A percentile compares a stretch with the other conserved stretches of the same genome.
Conservation (phyloP, 2,113 vertebrate genomes). For the Lichenostomus cassidix region DNA sequence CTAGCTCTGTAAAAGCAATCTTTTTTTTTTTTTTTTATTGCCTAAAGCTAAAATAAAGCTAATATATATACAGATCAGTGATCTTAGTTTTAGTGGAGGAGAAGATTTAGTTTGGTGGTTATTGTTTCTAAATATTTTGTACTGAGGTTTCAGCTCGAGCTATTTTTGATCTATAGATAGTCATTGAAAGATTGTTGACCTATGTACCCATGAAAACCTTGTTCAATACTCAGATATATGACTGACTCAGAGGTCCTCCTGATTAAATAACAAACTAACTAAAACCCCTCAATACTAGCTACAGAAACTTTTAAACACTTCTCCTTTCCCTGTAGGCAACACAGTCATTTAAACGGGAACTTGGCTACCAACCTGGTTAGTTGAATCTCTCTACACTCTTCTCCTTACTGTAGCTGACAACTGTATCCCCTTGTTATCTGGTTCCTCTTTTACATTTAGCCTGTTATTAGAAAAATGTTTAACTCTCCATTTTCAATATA, state of each 20-base stretch:
- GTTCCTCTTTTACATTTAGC: not conserved
- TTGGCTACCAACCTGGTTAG: not conserved
- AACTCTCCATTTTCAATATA: not conserved
- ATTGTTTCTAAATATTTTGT: not conserved
- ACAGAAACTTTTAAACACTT: not conserved
- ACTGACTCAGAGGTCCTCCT: not conserved
- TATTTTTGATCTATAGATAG: not conserved
- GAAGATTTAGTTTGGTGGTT: not conserved
- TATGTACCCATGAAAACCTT: not conserved
- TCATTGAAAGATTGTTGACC: not conserved
- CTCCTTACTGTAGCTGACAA: not conserved
- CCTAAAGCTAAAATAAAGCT: not conserved
- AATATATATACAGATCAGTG: not conserved
- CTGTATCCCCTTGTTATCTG: not conserved
- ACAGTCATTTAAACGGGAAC: not conserved
- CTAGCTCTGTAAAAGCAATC: not conserved
- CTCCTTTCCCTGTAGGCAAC: not conserved
- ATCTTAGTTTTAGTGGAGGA: not conserved
- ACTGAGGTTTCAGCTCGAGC: not conserved
- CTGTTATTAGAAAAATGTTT: not conserved
- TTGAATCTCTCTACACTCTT: not conserved
- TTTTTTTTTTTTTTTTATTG: not conserved
- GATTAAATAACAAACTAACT: not conserved
- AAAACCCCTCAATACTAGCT: not conserved
- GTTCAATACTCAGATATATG: not conserved